Conservation (phyloP, 1,140 invertebrate species). For the Drosophila pruinosa region DNA sequence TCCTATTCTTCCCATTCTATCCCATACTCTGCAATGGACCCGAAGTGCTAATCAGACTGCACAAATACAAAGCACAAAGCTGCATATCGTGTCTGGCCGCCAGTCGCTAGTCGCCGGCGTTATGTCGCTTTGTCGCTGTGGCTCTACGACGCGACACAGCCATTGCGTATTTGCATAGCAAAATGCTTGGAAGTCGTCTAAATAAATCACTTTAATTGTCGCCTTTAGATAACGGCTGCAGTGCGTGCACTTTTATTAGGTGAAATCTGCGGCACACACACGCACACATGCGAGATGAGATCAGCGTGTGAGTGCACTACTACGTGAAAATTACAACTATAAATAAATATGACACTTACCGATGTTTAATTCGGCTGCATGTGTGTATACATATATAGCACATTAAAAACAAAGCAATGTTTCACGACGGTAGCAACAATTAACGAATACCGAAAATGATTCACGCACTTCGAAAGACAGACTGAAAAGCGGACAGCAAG, state of each 20-base stretch:
- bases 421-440: slow-evolving; percentile 2
- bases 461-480: slow-evolving; percentile 14
- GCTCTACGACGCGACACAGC: background rate
- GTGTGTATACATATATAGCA: background rate
- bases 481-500: background rate
- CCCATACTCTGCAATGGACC: background rate
- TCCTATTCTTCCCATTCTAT: background rate
- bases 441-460: slow-evolving; percentile 20
- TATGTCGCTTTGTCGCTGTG: background rate
- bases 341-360: slow-evolving; percentile 32
- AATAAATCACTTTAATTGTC: slow-evolving; percentile 64
- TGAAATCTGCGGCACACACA: slow-evolving; percentile 28
- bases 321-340: slow-evolving; percentile 20
- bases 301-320: background rate
- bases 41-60: slow-evolving; percentile 43
- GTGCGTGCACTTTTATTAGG: slow-evolving; percentile 53
- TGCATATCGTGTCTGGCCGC: slow-evolving; percentile 1
- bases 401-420: slow-evolving; percentile 3
- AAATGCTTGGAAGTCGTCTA: slow-evolving; percentile 31
- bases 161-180: slow-evolving; percentile 48
- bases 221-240: slow-evolving; percentile 46
- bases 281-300: background rate
- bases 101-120: background rate
- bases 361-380: slow-evolving; percentile 16
- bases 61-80: slow-evolving; percentile 23